Conservation (phyloP, 2,888 invertebrate genomes). For the Torymus aiolomorphi region DNA sequence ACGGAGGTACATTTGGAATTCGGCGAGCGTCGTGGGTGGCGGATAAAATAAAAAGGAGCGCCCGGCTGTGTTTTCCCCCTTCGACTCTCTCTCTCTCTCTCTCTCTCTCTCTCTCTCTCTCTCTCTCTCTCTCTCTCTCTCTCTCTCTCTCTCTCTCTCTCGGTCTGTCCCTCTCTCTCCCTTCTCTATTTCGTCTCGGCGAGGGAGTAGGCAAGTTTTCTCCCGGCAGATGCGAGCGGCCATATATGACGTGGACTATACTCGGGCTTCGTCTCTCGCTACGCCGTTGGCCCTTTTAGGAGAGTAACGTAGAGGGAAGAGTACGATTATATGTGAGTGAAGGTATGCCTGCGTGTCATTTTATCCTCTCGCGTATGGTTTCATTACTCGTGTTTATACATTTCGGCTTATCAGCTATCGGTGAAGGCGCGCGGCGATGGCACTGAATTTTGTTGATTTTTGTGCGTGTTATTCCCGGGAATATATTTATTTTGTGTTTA, state of each 20-base stretch:
- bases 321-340: too few species aligned
- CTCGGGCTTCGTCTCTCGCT: too few species aligned
- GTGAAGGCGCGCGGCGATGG: background rate
- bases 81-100: background rate
- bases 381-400: background rate
- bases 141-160: background rate
- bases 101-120: background rate
- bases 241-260: background rate
- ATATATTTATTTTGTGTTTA: too few species aligned
- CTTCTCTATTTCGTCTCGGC: background rate
- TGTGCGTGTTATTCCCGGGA: too few species aligned
- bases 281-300: too few species aligned
- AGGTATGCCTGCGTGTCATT: background rate
- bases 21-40: constrained; percentile 67
- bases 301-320: too few species aligned
- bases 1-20: constrained; percentile 61
- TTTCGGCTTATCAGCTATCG: constrained; percentile 14
- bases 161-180: too few species aligned
- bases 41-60: constrained; percentile 64
- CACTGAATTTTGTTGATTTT: background rate
- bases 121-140: background rate
- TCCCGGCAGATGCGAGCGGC: constrained; percentile 60
- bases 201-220: constrained; percentile 47
- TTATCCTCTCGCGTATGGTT: background rate
- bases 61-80: background rate